Evolutionary conservation across 2,113 vertebrate species (phyloP), one percentile per base, ranked within the genome.

Genomic region (Atherinomorus stipes): DNA sequence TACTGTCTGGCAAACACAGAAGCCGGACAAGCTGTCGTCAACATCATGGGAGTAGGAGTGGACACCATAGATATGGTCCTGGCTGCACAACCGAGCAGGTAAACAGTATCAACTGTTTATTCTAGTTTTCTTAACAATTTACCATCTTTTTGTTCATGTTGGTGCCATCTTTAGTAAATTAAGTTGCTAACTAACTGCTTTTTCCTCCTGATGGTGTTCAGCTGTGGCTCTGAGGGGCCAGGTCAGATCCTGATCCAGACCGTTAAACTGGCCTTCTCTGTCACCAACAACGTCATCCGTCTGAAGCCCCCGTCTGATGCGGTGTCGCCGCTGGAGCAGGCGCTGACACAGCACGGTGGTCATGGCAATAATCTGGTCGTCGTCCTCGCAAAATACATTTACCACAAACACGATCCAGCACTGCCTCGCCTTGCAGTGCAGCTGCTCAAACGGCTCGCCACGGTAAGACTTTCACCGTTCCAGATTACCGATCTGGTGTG

Each of bases 1-100:
- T 98, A 97, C 90, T 97, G 97, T 84, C 91, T 99, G 92, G 95
- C 97, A 5, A 98, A 98, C 91, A 98, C 96, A 0, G 98, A 99
- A 86, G 97, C 98, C 4, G 98, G 98, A 1, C 98, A 98, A 87
- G 97, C 98, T 0, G 95, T 99, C 34, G 95, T 98, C 62, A 98
- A 96, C 59, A 99, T 99, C 87, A 98, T 99, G 97, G 96, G 96
- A 3, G 96, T 99, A 0, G 98, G 98, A 0, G 98, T 99, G 85
- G 97, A 99, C 91, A 97, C 96, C 38, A 98, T 99, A 21, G 97
- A 98, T 44, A 82, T 96, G 89, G 97, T 99, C 0, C 92, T 99
- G 90, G 94, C 96, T 52, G 95, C 95, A 19, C 98, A 99, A 88
- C 94, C 95, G 31, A 95, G 94, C 80, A 97, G 98, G 98, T 98